These are phyloP conservation scores for Siniperca undulata DNA, from an alignment of 2,797 vertebrate species.

Conservation along the genomic window DNA sequence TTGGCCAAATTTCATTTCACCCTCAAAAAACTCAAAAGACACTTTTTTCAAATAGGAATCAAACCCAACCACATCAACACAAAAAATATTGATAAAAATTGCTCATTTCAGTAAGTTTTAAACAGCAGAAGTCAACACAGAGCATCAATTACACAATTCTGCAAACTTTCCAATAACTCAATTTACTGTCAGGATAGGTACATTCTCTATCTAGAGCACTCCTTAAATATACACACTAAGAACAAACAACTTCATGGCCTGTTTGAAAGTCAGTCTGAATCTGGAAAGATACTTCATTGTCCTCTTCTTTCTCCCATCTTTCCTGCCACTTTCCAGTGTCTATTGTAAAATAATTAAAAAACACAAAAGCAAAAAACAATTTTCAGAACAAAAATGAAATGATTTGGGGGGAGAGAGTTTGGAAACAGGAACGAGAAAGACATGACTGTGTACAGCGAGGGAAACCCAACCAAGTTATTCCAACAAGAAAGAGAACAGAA, in stretches of 20 bases:
- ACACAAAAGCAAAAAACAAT: constrained; percentile 17
- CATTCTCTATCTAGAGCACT: not conserved
- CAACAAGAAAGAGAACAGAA: constrained; percentile 51
- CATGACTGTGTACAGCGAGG: constrained; percentile 14
- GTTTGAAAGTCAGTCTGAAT: not conserved
- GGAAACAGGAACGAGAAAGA: constrained; percentile 1
- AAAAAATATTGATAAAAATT: not conserved
- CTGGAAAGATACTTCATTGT: not conserved
- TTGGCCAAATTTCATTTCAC: no score
- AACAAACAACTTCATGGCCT: not conserved
- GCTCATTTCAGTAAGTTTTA: not conserved
- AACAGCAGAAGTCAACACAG: not conserved
- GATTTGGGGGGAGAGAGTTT: not conserved
- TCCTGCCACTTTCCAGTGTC: not conserved
- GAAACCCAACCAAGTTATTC: constrained; percentile 40
- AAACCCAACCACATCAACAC: not conserved
- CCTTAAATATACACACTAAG: not conserved
- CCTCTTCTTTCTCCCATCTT: not conserved
- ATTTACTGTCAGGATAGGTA: not conserved
- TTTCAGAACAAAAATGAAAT: constrained; percentile 23
- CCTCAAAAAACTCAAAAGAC: no score
- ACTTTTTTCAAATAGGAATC: no score
- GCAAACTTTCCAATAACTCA: not conserved
- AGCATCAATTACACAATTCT: not conserved
- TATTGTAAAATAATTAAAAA: constrained; percentile 16